Evolutionary conservation across 1,140 invertebrate species (phyloP).

Genomic region (Atta texana): DNA sequence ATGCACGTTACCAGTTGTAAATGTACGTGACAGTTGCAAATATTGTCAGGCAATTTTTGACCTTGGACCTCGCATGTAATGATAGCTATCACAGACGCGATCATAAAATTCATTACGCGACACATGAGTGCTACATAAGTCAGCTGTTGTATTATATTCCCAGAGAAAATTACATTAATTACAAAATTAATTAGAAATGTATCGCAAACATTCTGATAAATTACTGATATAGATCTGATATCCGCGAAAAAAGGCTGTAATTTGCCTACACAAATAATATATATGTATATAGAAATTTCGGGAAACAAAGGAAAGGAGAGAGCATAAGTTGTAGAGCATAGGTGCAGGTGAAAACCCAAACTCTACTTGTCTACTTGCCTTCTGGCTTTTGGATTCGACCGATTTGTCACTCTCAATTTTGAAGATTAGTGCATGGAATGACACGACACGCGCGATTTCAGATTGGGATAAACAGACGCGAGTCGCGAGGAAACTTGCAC

Average conservation of each 20-base stretch:
- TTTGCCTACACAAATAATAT: background rate
- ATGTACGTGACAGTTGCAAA: background rate
- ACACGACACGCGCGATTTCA: background rate
- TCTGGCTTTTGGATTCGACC: background rate
- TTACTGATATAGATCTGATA: background rate
- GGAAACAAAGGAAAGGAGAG: constrained; percentile 16
- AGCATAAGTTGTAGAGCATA: background rate
- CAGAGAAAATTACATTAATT: background rate
- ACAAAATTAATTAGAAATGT: background rate
- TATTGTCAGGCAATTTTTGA: background rate
- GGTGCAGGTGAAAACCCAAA: background rate
- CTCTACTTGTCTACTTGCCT: background rate
- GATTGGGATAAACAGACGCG: background rate
- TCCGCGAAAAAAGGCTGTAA: no score
- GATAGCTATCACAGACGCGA: background rate
- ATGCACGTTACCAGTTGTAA: background rate
- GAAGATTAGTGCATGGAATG: background rate
- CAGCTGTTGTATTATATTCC: background rate
- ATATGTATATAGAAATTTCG: background rate
- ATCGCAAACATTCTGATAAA: background rate
- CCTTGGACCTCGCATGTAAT: constrained; percentile 6
- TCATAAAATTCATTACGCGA: constrained; percentile 16
- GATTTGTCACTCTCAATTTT: background rate
- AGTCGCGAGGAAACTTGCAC: background rate
- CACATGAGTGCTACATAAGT: background rate